These are phyloP conservation scores for Apotomis capreana DNA, from an alignment of 2,888 invertebrate species.

Conservation along the genomic window DNA sequence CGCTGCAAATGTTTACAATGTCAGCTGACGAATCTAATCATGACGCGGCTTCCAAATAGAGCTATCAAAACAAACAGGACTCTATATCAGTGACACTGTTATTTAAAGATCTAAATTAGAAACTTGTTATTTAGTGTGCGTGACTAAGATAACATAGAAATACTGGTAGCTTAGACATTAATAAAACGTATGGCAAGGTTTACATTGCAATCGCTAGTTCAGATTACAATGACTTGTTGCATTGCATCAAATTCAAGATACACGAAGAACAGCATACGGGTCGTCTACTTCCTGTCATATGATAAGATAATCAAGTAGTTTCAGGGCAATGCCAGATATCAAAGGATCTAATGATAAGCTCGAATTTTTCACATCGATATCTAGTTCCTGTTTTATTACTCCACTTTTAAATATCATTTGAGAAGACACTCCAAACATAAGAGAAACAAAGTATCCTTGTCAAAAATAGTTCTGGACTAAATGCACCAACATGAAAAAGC, in stretches of 20 bases:
- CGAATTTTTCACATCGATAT: constrained; percentile 57
- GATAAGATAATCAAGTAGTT: constrained; percentile 63
- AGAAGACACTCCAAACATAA: too few relatives aligned
- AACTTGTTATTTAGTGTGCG: too few relatives aligned
- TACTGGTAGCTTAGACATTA: too few relatives aligned
- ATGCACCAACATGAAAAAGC: not conserved
- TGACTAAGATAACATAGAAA: too few relatives aligned
- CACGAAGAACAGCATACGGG: constrained; percentile 42
- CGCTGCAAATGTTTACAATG: constrained; percentile 43
- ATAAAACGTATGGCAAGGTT: too few relatives aligned
- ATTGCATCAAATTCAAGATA: not conserved
- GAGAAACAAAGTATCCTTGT: too few relatives aligned
- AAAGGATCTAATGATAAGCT: constrained; percentile 61
- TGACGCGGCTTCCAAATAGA: not conserved
- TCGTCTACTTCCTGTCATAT: constrained; percentile 65
- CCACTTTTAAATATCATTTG: too few relatives aligned
- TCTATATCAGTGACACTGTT: too few relatives aligned
- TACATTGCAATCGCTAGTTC: not conserved
- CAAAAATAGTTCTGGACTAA: too few relatives aligned
- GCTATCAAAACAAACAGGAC: too few relatives aligned
- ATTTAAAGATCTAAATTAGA: too few relatives aligned
- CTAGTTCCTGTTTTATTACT: constrained; percentile 32
- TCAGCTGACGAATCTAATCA: constrained; percentile 34
- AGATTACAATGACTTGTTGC: not conserved
- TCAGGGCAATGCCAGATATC: constrained; percentile 79